Evolutionary conservation across 53 echinoderm and acorn worm genomes (phyloP).

Genomic region (Echinarachnius parma): DNA sequence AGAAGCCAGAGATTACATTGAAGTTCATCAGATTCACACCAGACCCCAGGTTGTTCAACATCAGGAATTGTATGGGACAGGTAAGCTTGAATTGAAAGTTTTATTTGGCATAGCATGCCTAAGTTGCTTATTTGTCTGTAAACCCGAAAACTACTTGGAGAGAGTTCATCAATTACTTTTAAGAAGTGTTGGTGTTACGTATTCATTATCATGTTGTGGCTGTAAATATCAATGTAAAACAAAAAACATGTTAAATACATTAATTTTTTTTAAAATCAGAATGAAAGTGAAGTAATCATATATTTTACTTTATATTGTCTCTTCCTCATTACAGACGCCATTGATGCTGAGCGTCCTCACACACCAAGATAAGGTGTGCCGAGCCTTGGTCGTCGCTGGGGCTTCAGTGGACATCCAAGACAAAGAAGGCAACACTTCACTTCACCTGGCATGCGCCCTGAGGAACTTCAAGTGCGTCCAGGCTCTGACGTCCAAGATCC

Average conservation of each 20-base stretch:
- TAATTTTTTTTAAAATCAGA: background rate
- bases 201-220: background rate
- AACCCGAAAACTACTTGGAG: too few relatives aligned
- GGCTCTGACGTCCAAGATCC: constrained; percentile 53
- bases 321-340: constrained; percentile 64
- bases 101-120: background rate
- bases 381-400: constrained; percentile 73
- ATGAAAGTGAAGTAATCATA: background rate
- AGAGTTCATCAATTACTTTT: too few relatives aligned
- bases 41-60: constrained; percentile 40
- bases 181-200: too few relatives aligned
- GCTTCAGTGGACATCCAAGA: constrained; percentile 67
- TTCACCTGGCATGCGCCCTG: constrained; percentile 79
- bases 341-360: constrained; percentile 75
- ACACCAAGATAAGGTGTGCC: constrained; percentile 54
- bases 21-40: constrained; percentile 60
- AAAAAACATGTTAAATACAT: background rate
- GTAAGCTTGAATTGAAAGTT: constrained; percentile 39
- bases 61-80: constrained; percentile 68
- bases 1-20: constrained; percentile 50
- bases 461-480: constrained; percentile 53
- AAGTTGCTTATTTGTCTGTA: background rate
- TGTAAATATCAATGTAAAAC: background rate
- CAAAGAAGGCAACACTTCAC: constrained; percentile 76
- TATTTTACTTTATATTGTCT: background rate